Evolutionary conservation across 2,797 vertebrate species (phyloP), one percentile per base, ranked within the genome.

Genomic region (Enteromius viviparus): DNA sequence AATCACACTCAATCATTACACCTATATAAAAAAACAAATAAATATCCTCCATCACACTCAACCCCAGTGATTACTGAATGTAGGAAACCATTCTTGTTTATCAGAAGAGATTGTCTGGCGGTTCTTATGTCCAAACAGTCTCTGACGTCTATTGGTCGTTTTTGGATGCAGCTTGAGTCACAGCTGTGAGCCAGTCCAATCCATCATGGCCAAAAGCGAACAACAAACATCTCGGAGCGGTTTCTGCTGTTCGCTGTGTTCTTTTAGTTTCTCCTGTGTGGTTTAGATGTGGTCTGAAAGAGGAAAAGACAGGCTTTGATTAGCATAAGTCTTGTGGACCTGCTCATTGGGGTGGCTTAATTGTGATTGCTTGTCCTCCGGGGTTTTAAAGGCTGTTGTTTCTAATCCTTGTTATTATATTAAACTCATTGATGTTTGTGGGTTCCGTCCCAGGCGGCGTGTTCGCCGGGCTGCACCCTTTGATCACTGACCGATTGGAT

Each of bases 111-210:
- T 76, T 37, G 64, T 69, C 64, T 55, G 45, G 47, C 1, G 21
- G 7, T 80, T 37, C 11, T 37, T 34, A 40, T 37, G n/a, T 66
- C 42, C 26, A 64, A 72, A 74, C 58, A 14, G 51, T 71, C 40
- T 62, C 40, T 82, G 71, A 76, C 23, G 47, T 66, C 60, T 53
- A 17, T 45, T 58, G 49, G 64, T 69, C 5, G 19, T 69, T 83
- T 83, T 69, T 77, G 64, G 37, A 83, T 77, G 64, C 81, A 58
- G 74, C 64, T 58, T 42, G 74, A 83, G 64, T 83, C 74, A 68
- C 81, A 74, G 42, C 64, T 82, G 32, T 75, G 49, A 64, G 69
- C 70, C 4, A 17, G 51, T 64, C 81, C 76, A 75, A 74, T 87
- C 79, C 51, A 82, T 84, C 85, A 87, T 26, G 29, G 26, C 72